A percentile compares a stretch with the other conserved stretches of the same genome.
These are phyloP conservation scores for Synanthedon vespiformis DNA, from an alignment of 2,888 invertebrate species.

Conservation along the genomic window DNA sequence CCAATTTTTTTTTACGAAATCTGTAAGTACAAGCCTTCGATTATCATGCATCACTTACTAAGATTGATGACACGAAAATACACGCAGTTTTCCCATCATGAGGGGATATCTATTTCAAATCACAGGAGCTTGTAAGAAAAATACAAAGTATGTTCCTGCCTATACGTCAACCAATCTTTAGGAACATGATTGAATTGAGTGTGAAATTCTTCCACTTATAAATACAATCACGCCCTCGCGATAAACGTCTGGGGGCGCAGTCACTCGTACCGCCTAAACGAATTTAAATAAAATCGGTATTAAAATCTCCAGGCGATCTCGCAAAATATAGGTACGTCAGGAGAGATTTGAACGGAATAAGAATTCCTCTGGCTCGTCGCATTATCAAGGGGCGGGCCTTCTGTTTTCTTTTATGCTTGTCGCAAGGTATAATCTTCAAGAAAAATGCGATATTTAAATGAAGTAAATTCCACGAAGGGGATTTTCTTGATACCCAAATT, in stretches of 20 bases:
- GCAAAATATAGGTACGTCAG: slow-evolving; percentile 68
- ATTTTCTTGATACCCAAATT: slow-evolving; percentile 51
- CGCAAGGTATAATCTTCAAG: slow-evolving; percentile 70
- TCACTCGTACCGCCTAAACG: slow-evolving; percentile 60
- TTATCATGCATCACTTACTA: slow-evolving; percentile 8
- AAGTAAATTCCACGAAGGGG: slow-evolving; percentile 61
- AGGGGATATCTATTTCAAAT: not conserved
- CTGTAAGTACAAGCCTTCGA: not conserved
- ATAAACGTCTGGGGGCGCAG: slow-evolving; percentile 60
- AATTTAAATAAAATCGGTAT: slow-evolving; percentile 69
- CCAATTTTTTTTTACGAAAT: no score
- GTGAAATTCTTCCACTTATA: slow-evolving; percentile 41
- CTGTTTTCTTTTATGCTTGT: slow-evolving; percentile 71
- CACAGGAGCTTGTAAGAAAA: not conserved
- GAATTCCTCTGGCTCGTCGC: slow-evolving; percentile 66
- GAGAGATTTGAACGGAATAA: slow-evolving; percentile 68
- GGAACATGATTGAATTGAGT: slow-evolving; percentile 7
- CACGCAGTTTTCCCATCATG: not conserved
- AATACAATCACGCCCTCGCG: slow-evolving; percentile 60
- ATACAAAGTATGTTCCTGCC: not conserved
- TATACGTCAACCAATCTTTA: not conserved
- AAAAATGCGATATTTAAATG: slow-evolving; percentile 72
- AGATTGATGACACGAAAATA: slow-evolving; percentile 23
- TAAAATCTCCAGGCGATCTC: slow-evolving; percentile 66
- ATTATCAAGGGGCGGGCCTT: slow-evolving; percentile 63